Evolutionary conservation across 1,140 invertebrate species (phyloP), one percentile per base, ranked within the genome.

Genomic region (Lethrus apterus): DNA sequence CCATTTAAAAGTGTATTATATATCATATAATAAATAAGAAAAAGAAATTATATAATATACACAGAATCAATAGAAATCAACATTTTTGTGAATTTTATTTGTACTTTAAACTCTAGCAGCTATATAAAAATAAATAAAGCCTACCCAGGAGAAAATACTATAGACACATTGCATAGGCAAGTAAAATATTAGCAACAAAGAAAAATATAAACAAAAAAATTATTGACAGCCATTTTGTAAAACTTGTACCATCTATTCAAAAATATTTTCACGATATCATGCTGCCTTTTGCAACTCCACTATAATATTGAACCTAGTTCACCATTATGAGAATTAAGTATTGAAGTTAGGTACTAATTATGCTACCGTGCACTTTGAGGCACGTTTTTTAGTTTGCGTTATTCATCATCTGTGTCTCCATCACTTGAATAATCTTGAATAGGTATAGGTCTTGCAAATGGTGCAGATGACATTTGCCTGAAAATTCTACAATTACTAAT

Each of bases 371-470:
- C 44, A 23, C 15, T 32, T 15, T 24, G 34, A 19, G 33, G 47
- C 46, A 52, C 51, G 43, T 17, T 32, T 23, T 48, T 50, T 26
- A 46, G 44, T 50, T 54, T 56, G 21, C 43, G 60, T 73, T 79
- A 88, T 73, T 89, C 85, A 60, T 90, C 86, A 65, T 93, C 89
- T 20, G 88, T 88, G 62, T 93, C 89, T 17, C 86, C 84, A 60
- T 93, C 90, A 68, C 88, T 92, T 41, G 83, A 90, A 73, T 88
- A 91, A 72, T 79, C 83, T 58, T 79, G 78, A 13, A 79, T 70
- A 54, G 76, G 62, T 42, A 75, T 71, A 59, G 79, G 74, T 59
- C 81, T 73, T 44, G 78, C 78, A 65, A 85, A 84, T 46, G 86
- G 83, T 15, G 84, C 81, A 59, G 78, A 76, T 60, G 86, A 80